Evolutionary conservation across 2,113 vertebrate genomes (phyloP).

Genomic region (Nannobrachium achirus): DNA sequence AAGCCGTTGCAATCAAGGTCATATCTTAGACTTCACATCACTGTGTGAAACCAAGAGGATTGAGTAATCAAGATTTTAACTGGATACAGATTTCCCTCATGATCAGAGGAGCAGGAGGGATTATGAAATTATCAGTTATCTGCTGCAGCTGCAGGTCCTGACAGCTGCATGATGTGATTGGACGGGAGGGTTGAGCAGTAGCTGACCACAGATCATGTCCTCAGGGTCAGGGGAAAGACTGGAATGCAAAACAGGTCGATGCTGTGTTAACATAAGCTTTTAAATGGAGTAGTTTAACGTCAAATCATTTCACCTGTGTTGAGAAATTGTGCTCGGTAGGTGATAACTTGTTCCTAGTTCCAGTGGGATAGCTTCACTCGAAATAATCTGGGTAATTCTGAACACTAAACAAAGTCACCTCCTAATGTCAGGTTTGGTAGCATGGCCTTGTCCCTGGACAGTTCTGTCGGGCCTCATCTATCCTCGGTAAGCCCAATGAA

Average conservation of each 20-base stretch:
- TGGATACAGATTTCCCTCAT: conserved; percentile 54
- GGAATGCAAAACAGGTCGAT: not conserved
- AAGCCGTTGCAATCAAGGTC: conserved; percentile 52
- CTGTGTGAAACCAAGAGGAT: conserved; percentile 40
- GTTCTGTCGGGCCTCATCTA: conserved; percentile 20
- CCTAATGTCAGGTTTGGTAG: not conserved
- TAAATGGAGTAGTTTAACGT: too few relatives aligned
- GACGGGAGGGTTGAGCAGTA: conserved; percentile 14
- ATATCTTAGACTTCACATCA: conserved; percentile 15
- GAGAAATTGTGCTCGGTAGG: not conserved
- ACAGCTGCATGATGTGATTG: conserved; percentile 34
- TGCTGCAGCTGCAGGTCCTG: conserved; percentile 38
- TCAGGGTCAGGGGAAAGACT: conserved; percentile 19
- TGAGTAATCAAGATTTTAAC: conserved; percentile 51
- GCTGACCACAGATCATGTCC: conserved; percentile 39
- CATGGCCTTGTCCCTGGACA: conserved; percentile 1
- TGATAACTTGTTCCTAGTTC: not conserved
- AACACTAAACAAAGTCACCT: not conserved
- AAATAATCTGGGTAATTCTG: not conserved
- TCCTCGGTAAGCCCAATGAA: conserved; percentile 19
- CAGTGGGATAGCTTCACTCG: not conserved
- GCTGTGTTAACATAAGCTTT: too few relatives aligned
- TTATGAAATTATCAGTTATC: conserved; percentile 53
- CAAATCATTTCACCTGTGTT: too few relatives aligned
- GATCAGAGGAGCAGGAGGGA: conserved; percentile 34